Evolutionary conservation across 1,140 invertebrate genomes (phyloP), one percentile per base, ranked within the genome.

Genomic region (Hycleus phaleratus): DNA sequence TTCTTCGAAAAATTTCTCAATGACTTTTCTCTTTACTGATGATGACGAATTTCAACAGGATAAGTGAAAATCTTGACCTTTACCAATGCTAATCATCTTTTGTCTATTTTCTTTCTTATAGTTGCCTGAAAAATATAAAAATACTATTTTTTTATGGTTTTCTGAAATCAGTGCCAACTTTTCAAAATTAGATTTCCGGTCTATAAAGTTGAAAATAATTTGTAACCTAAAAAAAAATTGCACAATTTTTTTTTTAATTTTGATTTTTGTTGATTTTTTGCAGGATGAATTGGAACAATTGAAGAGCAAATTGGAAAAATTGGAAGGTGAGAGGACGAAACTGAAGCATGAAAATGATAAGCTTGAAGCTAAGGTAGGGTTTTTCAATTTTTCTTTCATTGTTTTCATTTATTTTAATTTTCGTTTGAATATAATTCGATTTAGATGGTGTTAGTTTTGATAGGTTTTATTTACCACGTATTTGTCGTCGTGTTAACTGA

Each of bases 321-420:
- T 92, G 60, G 93, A 96, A 71, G 82, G 81, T 67, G 93, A 96
- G 71, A 81, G 90, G 56, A 85, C 82, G 65, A 83, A 86, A 62
- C 80, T 93, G 70, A 95, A 95, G 77, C 83, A 86, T 65, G 87
- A 92, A 65, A 93, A 90, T 71, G 91, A 94, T 66, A 88, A 86
- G 76, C 76, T 95, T 54, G 93, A 96, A 75, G 84, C 85, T 56
- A 93, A 93, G 86, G 93, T 96, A 75, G 84, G 85, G 18, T 26
- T 2, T 18, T 12, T 46, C n/a, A 18, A 18, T 18, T 43, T 49
- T 32, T 26, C 26, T 32, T 8, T 49, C 10, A 32, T 32, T 49
- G 18, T 47, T 18, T 26, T 47, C 3, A 48, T 48, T 56, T 48
- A n/a, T 39, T 56, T 56, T 56, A 26, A 38, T 47, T 48, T 49